Conservation (phyloP, 2,113 vertebrate species). For the Vulpes ferrilata region DNA sequence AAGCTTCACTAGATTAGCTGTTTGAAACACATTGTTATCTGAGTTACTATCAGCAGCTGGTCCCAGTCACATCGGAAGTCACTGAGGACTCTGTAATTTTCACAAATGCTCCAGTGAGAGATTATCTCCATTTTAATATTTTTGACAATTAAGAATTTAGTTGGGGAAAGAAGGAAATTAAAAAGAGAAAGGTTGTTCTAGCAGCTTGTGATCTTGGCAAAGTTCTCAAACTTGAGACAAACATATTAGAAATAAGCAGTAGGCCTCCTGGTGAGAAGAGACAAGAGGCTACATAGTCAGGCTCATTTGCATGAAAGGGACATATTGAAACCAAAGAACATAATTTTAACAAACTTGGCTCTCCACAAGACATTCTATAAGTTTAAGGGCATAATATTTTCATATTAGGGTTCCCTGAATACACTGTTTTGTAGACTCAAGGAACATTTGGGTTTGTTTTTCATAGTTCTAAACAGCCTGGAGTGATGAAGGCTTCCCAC, state of each 20-base stretch:
- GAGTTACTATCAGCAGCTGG: constrained; percentile 56
- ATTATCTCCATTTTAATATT: constrained; percentile 51
- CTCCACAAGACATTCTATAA: not conserved
- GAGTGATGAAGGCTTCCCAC: not conserved
- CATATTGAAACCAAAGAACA: not conserved
- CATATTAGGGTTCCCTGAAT: not conserved
- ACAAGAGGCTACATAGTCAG: not conserved
- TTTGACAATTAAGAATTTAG: constrained; percentile 55
- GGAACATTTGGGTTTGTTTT: not conserved
- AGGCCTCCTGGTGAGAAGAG: not conserved
- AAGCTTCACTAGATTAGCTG: constrained; percentile 61
- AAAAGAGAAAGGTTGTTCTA: constrained; percentile 27
- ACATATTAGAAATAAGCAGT: constrained; percentile 23
- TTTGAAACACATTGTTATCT: constrained; percentile 69
- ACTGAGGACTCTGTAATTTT: constrained; percentile 59
- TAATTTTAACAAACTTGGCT: not conserved
- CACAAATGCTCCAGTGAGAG: constrained; percentile 60
- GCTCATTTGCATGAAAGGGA: not conserved
- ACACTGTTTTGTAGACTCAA: not conserved
- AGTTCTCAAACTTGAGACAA: constrained; percentile 61
- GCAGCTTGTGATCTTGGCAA: constrained; percentile 63
- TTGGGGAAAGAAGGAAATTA: constrained; percentile 66
- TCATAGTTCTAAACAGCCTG: not conserved
- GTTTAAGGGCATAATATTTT: not conserved
- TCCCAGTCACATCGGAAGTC: constrained; percentile 67